Evolutionary conservation across 1,140 invertebrate genomes (phyloP).

Genomic region (Euura saliciscinereae): DNA sequence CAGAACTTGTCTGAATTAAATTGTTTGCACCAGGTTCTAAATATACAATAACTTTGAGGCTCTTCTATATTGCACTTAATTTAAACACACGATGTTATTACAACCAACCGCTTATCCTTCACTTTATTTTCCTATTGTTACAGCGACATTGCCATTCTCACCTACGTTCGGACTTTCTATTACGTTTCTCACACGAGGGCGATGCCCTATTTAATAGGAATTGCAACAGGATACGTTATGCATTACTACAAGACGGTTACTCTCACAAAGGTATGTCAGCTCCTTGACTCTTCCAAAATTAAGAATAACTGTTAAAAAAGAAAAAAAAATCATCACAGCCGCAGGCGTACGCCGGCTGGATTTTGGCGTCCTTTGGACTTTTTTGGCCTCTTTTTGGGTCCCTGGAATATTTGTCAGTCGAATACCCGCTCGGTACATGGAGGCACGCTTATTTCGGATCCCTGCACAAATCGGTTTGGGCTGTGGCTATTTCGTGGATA

Average conservation of each 20-base stretch:
- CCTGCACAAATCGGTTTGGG: slow-evolving; percentile 9
- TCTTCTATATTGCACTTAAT: background rate
- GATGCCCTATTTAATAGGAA: slow-evolving; percentile 62
- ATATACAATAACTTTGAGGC: too few relatives aligned
- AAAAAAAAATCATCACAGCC: background rate
- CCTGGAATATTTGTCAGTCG: background rate
- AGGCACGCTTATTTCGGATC: slow-evolving; percentile 6
- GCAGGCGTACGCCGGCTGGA: background rate
- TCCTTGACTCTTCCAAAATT: background rate
- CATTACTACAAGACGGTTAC: slow-evolving; percentile 7
- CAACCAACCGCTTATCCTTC: too few relatives aligned
- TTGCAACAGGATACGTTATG: slow-evolving; percentile 58
- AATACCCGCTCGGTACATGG: background rate
- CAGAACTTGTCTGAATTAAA: background rate
- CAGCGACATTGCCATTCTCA: slow-evolving; percentile 3
- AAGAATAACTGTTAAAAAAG: too few relatives aligned
- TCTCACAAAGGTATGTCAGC: slow-evolving; percentile 7
- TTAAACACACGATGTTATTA: background rate
- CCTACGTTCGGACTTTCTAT: slow-evolving; percentile 30
- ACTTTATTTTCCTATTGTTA: background rate
- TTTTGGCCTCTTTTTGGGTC: background rate
- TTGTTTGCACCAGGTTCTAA: too few relatives aligned
- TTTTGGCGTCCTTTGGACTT: background rate
- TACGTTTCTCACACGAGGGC: slow-evolving; percentile 48
- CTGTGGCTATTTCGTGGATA: slow-evolving; percentile 8